Base-by-base conservation (phyloP, 2,888 invertebrate species). In the Falcaria lacertinaria region DNA sequence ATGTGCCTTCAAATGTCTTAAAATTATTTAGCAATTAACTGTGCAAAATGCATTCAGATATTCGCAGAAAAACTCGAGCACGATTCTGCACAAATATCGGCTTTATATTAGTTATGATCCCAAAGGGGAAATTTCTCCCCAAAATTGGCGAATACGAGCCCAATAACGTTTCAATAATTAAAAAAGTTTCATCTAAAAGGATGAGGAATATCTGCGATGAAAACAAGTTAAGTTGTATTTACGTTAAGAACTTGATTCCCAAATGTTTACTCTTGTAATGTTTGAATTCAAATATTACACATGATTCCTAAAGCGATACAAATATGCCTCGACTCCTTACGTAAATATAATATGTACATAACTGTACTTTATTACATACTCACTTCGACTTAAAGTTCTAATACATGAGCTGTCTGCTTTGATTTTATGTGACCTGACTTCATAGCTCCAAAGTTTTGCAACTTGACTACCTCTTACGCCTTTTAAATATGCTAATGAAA, bases 181-280 rank as follows among this genome's bases (percentile, higher is more conserved):
- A 57, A 57, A 57, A 57, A 57, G 55, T 57, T 55, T 52, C 52
- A 50, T 53, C 48, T 47, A 46, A 50, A 50, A 50, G 53, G 45
- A 34, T 56, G 58, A 59, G 52, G 51, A 51, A 50, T 53, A 48
- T 54, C 63, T 45, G 43, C 47, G 44, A 48, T 54, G 47, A 34
- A 11, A 15, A 42, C 43, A 56, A 56, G 48, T 48, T 55, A 58
- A 57, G 54, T 44, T 43, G 39, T 46, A 50, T 53, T 56, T 50
- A 53, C 45, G 36, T 52, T 45, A 46, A 45, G 46, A 50, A 55
- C 38, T 53, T 47, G 44, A 41, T 17, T 43, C 45, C 36, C 48
- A 13, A 44, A 40, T 50, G 47, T 59, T 60, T 57, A 47, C 48
- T 41, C 49, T 43, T 43, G 45, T 50, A 44, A 54, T 52, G 50